These are phyloP conservation scores for Anarsia innoxiella DNA, from an alignment of 2,888 invertebrate species.

Conservation along the genomic window DNA sequence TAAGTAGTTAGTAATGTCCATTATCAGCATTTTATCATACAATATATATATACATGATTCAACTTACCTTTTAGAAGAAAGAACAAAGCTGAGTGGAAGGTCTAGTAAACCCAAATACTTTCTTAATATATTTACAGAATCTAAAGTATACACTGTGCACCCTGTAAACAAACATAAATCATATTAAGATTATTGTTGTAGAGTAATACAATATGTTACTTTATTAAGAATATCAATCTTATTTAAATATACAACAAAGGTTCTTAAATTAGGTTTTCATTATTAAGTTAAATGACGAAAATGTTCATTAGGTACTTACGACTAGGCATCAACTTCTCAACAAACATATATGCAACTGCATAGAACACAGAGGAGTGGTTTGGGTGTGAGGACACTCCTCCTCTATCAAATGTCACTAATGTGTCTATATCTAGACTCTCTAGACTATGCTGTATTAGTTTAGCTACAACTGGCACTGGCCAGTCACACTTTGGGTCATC, in stretches of 20 bases:
- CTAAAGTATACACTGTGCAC: conserved; percentile 88
- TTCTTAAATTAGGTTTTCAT: no score
- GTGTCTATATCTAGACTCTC: conserved; percentile 86
- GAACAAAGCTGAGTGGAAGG: conserved; percentile 85
- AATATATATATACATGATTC: no score
- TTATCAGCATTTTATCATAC: no score
- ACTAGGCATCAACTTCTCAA: conserved; percentile 83
- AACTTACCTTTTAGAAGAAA: conserved; percentile 88
- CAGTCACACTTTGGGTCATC: conserved; percentile 87
- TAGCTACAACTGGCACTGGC: conserved; percentile 73
- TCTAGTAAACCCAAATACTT: conserved; percentile 91
- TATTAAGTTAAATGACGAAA: no score
- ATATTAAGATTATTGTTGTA: no score
- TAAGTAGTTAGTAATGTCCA: no score
- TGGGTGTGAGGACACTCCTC: conserved; percentile 93
- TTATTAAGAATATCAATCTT: no score
- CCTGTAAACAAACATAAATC: conserved; percentile 65
- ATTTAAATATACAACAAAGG: no score
- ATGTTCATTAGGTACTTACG: conserved; percentile 80
- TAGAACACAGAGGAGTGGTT: conserved; percentile 94
- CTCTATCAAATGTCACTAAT: conserved; percentile 94
- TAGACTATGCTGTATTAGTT: conserved; percentile 71
- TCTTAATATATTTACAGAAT: conserved; percentile 88
- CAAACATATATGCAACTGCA: conserved; percentile 85
- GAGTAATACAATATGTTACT: no score